A percentile compares a stretch with the other conserved stretches of the same genome.
phyloP scores from a whole-genome alignment of 2,113 vertebrate genomes.

The Melanocharis versteri region DNA sequence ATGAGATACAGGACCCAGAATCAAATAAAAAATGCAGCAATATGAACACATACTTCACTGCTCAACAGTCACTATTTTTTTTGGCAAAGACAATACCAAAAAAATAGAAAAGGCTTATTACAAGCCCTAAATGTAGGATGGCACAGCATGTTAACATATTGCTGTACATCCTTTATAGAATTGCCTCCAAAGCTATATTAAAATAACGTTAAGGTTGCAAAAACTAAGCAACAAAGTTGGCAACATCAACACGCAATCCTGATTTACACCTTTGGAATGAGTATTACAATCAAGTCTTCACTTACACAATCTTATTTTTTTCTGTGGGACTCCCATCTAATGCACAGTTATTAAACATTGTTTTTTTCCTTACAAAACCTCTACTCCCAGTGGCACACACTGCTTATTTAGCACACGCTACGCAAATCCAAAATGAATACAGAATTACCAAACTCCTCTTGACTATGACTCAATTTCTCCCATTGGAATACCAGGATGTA shows the following conservation, averaged over 20 bases:
- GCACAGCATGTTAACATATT: constrained; percentile 66
- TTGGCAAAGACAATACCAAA: constrained; percentile 37
- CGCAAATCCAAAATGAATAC: neutral
- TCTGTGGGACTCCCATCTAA: neutral
- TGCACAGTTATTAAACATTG: neutral
- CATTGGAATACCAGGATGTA: neutral
- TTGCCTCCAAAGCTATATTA: constrained; percentile 54
- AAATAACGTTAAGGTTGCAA: constrained; percentile 56
- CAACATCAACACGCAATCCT: constrained; percentile 3
- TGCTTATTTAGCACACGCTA: neutral
- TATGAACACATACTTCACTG: neutral
- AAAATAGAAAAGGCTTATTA: constrained; percentile 25
- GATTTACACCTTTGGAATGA: constrained; percentile 42
- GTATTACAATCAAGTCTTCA: neutral
- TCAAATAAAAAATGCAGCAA: neutral
- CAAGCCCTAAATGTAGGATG: constrained; percentile 55
- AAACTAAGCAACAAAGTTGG: constrained; percentile 57
- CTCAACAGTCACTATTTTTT: constrained; percentile 30
- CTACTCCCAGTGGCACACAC: neutral
- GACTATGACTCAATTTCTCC: rapidly evolving
- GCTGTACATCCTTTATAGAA: constrained; percentile 56
- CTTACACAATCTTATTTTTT: neutral
- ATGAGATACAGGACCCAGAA: neutral
- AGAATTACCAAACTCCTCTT: neutral
- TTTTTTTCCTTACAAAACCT: neutral